Evolutionary conservation across 2,888 invertebrate species (phyloP).

Genomic region (Desoria tigrina): DNA sequence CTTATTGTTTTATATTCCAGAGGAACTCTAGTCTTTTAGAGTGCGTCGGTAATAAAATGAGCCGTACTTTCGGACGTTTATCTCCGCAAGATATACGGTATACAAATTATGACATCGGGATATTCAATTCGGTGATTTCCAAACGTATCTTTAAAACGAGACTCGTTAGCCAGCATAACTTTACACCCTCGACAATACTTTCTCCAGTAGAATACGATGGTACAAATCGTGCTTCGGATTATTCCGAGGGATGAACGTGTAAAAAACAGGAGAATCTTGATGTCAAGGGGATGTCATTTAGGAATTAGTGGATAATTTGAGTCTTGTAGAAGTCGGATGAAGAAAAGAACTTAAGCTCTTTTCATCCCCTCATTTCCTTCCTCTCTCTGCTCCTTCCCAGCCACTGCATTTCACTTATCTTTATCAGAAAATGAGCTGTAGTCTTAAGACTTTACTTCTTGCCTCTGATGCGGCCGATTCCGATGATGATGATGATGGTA

Average conservation of each 20-base stretch:
- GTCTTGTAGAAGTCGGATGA: constrained; percentile 17
- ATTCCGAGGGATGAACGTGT: too few relatives aligned
- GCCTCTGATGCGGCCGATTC: background rate
- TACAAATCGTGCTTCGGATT: too few relatives aligned
- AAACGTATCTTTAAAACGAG: too few relatives aligned
- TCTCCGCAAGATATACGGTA: too few relatives aligned
- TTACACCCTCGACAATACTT: too few relatives aligned
- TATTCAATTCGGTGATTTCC: too few relatives aligned
- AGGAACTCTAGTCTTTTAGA: constrained; percentile 3
- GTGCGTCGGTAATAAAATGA: too few relatives aligned
- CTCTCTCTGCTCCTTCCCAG: background rate
- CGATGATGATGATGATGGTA: constrained; percentile 12
- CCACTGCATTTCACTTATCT: constrained; percentile 21
- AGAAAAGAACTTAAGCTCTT: constrained; percentile 23
- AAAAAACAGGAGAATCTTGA: background rate
- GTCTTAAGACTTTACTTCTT: background rate
- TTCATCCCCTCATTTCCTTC: constrained; percentile 11
- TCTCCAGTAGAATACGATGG: too few relatives aligned
- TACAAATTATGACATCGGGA: too few relatives aligned
- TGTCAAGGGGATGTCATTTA: constrained; percentile 24
- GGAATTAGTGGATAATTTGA: constrained; percentile 27
- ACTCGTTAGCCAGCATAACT: too few relatives aligned
- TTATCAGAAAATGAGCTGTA: constrained; percentile 11
- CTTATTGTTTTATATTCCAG: constrained; percentile 41
- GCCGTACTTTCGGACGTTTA: too few relatives aligned